Evolutionary conservation across 1,140 invertebrate genomes (phyloP), one percentile per base, ranked within the genome.

Genomic region (Conus betulinus): DNA sequence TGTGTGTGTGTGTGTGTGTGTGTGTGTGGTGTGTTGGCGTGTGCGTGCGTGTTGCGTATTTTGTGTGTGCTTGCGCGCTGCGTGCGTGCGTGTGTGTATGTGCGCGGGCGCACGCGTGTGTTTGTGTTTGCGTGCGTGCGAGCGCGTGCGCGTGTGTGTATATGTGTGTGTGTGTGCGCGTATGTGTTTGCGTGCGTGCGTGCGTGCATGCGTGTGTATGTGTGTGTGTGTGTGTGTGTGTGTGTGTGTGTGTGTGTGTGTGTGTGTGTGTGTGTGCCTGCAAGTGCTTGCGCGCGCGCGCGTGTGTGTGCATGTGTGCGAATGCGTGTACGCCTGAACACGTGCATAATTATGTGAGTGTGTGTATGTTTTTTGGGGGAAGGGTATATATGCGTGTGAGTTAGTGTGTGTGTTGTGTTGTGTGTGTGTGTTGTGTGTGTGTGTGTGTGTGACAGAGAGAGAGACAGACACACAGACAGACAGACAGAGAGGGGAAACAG

Each of bases 201-300:
- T 71, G 67, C 20, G 7, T 23, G 67, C 7, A 8, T 74, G 67
- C 23, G 67, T 7, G 67, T 7, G 67, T 74, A 6, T 7, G 67
- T 7, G 67, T 7, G 67, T 7, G 67, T 7, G 67, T 74, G 67
- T 74, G 20, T 23, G 67, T 74, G 67, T 13, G 76, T 78, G n/a
- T 78, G 25, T 78, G 76, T 51, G 76, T 78, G 76, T 51, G 25
- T 39, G 25, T 6, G 76, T 78, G 76, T 51, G 25, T 78, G 25
- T 51, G 76, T 78, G 25, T 78, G 76, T 78, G 76, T 78, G 76
- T 78, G 76, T 78, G 76, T 39, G 76, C 39, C 23, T 15, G 76
- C 23, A 25, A 17, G 20, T 74, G 71, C 23, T 11, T 74, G 71
- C 23, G 20, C 23, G 71, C 2, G 71, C 23, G 0, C 23, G 71